Evolutionary conservation across 2,888 invertebrate species (phyloP), one percentile per base, ranked within the genome.

Genomic region (Pammene aurita): DNA sequence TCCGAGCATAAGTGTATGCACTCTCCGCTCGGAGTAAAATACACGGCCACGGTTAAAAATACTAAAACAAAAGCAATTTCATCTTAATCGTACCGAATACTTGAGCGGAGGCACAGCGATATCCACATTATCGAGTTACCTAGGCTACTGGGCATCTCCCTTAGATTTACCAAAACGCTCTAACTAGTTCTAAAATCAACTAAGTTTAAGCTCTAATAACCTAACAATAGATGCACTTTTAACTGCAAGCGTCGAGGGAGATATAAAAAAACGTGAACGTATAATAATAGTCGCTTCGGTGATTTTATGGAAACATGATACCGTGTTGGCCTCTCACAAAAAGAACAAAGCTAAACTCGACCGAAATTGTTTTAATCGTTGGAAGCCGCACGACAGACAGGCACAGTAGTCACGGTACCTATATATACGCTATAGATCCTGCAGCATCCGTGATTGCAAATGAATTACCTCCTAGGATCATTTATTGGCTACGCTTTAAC

Each of bases 291-390:
- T 87, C 92, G 92, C 89, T 91, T 87, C 87, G 92, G 80, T 92
- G 92, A 87, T 89, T 92, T 92, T 92, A 88, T 90, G 90, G 92
- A 89, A 92, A 92, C 90, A 84, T 83, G 91, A 92, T 91, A 92
- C 84, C 84, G 87, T 86, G 90, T 89, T 90, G 84, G 89, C 88
- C 88, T 88, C 89, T 88, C 83, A 88, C 85, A 91, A 91, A 92
- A 92, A 90, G 86, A 88, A 84, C 82, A 85, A 87, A 89, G 79
- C 80, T 77, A 85, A 86, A 84, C 86, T 81, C 83, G 85, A 85
- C 89, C 90, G 86, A 91, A 92, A 92, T 89, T 89, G 89, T 92
- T 92, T 90, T 90, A 92, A 92, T 91, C 90, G 87, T 88, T 86
- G 84, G 87, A 86, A 88, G 90, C 86, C 86, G 82, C 85, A 80